Evolutionary conservation across 1,140 invertebrate genomes (phyloP).

Genomic region (Reticulitermes speratus): DNA sequence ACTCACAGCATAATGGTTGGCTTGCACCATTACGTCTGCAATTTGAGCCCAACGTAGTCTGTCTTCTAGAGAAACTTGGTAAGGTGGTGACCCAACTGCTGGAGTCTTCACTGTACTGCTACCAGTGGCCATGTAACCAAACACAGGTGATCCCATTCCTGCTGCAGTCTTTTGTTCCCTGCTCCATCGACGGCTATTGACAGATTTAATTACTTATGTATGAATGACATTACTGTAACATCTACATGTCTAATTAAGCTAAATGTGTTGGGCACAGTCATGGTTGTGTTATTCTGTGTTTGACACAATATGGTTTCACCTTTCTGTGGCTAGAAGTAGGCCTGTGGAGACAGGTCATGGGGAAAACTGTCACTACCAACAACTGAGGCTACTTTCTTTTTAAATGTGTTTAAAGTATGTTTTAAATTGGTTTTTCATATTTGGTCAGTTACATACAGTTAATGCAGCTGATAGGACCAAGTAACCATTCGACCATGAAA

Average conservation of each 20-base stretch:
- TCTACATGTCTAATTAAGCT: neutral
- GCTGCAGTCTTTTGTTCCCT: constrained; percentile 76
- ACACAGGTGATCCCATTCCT: constrained; percentile 70
- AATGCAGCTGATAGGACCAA: too few species aligned
- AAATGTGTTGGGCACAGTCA: neutral
- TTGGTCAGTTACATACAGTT: too few species aligned
- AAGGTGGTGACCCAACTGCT: constrained; percentile 52
- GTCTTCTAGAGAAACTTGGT: constrained; percentile 69
- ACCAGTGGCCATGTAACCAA: constrained; percentile 70
- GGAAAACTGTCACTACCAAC: too few species aligned
- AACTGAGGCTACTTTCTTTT: too few species aligned
- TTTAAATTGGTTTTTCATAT: too few species aligned
- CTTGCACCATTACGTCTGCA: constrained; percentile 77
- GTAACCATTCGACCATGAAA: too few species aligned
- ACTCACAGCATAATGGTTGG: constrained; percentile 66
- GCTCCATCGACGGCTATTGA: constrained; percentile 77
- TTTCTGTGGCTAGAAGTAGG: too few species aligned
- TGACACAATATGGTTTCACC: too few species aligned
- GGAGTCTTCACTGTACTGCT: constrained; percentile 69
- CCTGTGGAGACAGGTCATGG: too few species aligned
- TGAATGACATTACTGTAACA: constrained; percentile 7
- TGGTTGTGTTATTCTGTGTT: too few species aligned
- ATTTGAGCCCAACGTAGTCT: constrained; percentile 81
- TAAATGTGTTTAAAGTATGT: too few species aligned
- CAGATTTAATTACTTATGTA: neutral